Evolutionary conservation across 2,797 vertebrate genomes (phyloP).

Genomic region (Enteromius mattozi): DNA sequence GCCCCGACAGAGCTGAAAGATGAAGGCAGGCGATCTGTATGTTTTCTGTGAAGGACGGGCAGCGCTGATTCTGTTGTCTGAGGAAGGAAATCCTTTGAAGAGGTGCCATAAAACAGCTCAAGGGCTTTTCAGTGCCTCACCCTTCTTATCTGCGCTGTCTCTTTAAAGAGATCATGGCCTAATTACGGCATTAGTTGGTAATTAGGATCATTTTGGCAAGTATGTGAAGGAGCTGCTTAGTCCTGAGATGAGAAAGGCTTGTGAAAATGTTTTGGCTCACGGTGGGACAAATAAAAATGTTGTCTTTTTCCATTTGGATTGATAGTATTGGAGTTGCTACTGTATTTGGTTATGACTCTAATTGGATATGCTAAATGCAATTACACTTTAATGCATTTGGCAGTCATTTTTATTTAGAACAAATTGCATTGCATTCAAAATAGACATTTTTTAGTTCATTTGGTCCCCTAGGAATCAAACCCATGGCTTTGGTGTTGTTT

Average conservation of each 20-base stretch:
- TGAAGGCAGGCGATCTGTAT: not conserved
- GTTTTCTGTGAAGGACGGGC: constrained; percentile 22
- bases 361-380: not conserved
- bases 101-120: constrained; percentile 49
- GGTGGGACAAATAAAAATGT: constrained; percentile 23
- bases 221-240: constrained; percentile 53
- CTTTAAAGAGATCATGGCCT: constrained; percentile 73
- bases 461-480: not conserved
- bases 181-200: constrained; percentile 71
- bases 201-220: constrained; percentile 69
- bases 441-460: not conserved
- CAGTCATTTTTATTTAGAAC: not conserved
- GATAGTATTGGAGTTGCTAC: not conserved
- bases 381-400: not conserved
- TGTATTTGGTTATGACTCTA: not conserved
- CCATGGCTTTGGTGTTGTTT: not conserved
- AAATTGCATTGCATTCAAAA: not conserved
- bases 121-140: constrained; percentile 52
- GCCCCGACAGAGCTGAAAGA: not conserved
- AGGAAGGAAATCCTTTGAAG: constrained; percentile 55
- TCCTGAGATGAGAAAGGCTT: constrained; percentile 63
- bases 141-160: constrained; percentile 62
- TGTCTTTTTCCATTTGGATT: not conserved
- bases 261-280: constrained; percentile 66
- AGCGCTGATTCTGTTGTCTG: constrained; percentile 26